A percentile compares a stretch with the other conserved stretches of the same genome.
These are phyloP conservation scores for Pheosia gnoma DNA, from an alignment of 2,888 invertebrate genomes.

Conservation along the genomic window DNA sequence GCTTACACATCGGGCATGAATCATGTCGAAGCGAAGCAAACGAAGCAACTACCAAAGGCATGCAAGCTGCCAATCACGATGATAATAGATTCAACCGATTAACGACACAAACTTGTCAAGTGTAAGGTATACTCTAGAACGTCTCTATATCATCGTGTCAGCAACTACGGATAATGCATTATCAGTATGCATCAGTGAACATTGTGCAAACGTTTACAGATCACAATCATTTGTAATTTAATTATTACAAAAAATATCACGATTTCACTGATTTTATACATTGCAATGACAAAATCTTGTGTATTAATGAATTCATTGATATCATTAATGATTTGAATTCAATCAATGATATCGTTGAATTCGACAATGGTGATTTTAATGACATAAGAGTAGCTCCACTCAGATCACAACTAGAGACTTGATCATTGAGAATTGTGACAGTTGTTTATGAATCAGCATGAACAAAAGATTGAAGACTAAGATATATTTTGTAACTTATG, in stretches of 20 bases:
- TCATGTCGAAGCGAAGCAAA: slow-evolving; percentile 10
- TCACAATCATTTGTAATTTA: slow-evolving; percentile 45
- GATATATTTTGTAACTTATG: too few species aligned
- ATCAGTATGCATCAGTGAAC: slow-evolving; percentile 45
- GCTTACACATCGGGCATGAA: slow-evolving; percentile 15
- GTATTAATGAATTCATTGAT: slow-evolving; percentile 27
- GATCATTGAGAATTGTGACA: background rate
- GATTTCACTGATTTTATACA: slow-evolving; percentile 45
- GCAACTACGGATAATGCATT: slow-evolving; percentile 32
- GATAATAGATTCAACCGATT: slow-evolving; percentile 9
- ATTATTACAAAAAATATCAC: slow-evolving; percentile 43
- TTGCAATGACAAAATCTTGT: slow-evolving; percentile 36
- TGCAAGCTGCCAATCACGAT: slow-evolving; percentile 37
- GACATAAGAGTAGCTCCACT: background rate
- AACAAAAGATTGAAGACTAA: background rate
- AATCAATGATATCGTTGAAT: slow-evolving; percentile 13
- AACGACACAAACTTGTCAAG: slow-evolving; percentile 18
- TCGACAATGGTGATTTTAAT: background rate
- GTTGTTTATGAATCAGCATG: background rate
- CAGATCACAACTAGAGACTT: slow-evolving; percentile 3
- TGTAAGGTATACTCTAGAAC: slow-evolving; percentile 19
- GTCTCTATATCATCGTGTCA: slow-evolving; percentile 27
- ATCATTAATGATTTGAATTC: slow-evolving; percentile 13
- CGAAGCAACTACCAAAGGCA: slow-evolving; percentile 35
- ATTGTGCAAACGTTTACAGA: slow-evolving; percentile 35